phyloP scores from a whole-genome alignment of 2,113 vertebrate genomes.

The Pavo muticus region DNA sequence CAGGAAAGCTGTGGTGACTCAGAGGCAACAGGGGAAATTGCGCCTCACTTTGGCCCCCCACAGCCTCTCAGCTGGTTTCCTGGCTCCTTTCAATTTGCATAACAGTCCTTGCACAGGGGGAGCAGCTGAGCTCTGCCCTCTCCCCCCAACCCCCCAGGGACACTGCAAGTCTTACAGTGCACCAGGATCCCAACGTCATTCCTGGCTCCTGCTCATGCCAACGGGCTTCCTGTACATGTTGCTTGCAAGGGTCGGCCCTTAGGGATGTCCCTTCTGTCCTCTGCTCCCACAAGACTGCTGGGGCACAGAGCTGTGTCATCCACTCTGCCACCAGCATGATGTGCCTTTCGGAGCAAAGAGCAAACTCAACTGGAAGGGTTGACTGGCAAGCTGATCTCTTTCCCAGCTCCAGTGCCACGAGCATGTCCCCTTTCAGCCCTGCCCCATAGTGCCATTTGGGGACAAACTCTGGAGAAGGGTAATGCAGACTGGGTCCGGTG shows the following conservation, averaged over 20 bases:
- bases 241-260: rapidly evolving
- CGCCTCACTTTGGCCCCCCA: not conserved
- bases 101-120: not conserved
- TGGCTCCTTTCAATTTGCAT: not conserved
- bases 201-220: not conserved
- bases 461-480: rapidly evolving
- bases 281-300: not conserved
- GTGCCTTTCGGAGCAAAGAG: not conserved
- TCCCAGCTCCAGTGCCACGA: not conserved
- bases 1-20: not conserved
- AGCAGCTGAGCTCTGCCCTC: not conserved
- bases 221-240: rapidly evolving
- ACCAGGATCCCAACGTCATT: not conserved
- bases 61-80: not conserved
- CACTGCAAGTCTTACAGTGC: rapidly evolving
- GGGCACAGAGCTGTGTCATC: not conserved
- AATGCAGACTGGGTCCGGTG: not conserved
- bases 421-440: not conserved
- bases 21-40: not conserved
- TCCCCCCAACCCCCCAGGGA: too few species aligned
- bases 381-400: not conserved
- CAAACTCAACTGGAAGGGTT: not conserved
- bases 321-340: not conserved
- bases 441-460: too few species aligned
- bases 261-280: not conserved